phyloP scores from a whole-genome alignment of 2,113 vertebrate genomes.

The Eublepharis macularius region DNA sequence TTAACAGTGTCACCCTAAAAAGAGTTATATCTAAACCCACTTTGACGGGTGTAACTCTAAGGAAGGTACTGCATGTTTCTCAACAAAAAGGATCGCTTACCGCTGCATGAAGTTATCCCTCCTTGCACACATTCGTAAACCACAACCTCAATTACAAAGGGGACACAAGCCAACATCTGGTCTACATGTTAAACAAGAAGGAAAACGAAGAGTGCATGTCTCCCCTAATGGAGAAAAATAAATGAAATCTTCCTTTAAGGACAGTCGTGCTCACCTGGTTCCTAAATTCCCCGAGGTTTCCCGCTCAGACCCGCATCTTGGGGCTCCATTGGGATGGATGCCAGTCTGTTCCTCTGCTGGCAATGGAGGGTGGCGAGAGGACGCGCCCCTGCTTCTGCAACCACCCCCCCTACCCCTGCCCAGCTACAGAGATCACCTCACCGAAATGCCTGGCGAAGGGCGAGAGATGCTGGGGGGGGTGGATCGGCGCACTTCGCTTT shows the following conservation, averaged over 20 bases:
- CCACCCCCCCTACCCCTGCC: not conserved
- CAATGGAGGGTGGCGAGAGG: not conserved
- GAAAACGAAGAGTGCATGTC: no score
- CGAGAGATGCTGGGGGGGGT: not conserved
- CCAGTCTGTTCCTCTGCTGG: not conserved
- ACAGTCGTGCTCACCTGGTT: not conserved
- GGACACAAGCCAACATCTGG: not conserved
- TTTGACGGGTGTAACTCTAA: no score
- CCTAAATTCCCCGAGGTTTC: not conserved
- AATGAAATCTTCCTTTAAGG: not conserved
- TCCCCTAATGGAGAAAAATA: no score
- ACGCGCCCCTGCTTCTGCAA: not conserved
- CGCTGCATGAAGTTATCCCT: not conserved
- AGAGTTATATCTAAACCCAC: no score
- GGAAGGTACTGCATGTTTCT: not conserved
- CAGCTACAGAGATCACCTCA: no score
- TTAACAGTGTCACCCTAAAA: no score
- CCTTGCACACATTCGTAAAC: not conserved
- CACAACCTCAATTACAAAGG: not conserved
- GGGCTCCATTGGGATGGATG: not conserved
- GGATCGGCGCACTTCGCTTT: not conserved
- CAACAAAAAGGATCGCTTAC: not conserved
- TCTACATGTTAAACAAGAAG: not conserved
- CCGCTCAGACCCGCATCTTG: not conserved
- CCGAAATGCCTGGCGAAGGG: not conserved